Percentiles rank a stretch among this genome's conserved stretches.
These are phyloP conservation scores for Hirtodrosophila duncani DNA, from an alignment of 2,888 invertebrate species.

Conservation along the genomic window DNA sequence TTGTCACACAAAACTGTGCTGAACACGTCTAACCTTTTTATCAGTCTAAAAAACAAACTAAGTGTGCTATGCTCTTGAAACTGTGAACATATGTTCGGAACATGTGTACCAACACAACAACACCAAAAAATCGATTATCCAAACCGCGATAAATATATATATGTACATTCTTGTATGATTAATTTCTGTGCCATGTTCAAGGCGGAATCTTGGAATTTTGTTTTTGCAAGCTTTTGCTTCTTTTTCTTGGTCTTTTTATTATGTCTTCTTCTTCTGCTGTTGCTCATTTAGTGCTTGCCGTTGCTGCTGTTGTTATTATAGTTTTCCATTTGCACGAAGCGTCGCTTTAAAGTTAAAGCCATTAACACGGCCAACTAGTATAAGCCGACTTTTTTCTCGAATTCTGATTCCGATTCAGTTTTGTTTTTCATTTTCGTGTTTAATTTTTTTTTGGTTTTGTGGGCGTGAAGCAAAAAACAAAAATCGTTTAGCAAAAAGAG, in stretches of 20 bases:
- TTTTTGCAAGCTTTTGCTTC: too few relatives aligned
- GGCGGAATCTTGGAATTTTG: too few relatives aligned
- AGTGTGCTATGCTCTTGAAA: too few relatives aligned
- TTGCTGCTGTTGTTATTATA: constrained; percentile 24
- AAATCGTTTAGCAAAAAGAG: constrained; percentile 6
- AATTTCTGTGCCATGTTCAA: too few relatives aligned
- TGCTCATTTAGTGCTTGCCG: constrained; percentile 2
- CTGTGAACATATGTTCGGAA: too few relatives aligned
- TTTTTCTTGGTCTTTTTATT: constrained; percentile 7
- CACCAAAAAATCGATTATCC: constrained; percentile 9
- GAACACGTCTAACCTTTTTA: too few relatives aligned
- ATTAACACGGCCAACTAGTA: constrained; percentile 27
- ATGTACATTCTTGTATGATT: not conserved
- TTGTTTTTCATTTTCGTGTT: not conserved
- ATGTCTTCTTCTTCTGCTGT: not conserved
- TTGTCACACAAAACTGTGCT: too few relatives aligned
- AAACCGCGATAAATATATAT: not conserved
- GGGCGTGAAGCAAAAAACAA: constrained; percentile 36
- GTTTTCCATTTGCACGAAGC: too few relatives aligned
- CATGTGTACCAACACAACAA: too few relatives aligned
- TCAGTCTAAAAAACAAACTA: too few relatives aligned
- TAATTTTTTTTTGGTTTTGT: constrained; percentile 12
- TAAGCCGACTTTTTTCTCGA: too few relatives aligned
- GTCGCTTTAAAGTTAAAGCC: constrained; percentile 26
- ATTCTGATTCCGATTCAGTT: constrained; percentile 7